Evolutionary conservation across 2,888 invertebrate genomes (phyloP).

Genomic region (Diogma glabrata): DNA sequence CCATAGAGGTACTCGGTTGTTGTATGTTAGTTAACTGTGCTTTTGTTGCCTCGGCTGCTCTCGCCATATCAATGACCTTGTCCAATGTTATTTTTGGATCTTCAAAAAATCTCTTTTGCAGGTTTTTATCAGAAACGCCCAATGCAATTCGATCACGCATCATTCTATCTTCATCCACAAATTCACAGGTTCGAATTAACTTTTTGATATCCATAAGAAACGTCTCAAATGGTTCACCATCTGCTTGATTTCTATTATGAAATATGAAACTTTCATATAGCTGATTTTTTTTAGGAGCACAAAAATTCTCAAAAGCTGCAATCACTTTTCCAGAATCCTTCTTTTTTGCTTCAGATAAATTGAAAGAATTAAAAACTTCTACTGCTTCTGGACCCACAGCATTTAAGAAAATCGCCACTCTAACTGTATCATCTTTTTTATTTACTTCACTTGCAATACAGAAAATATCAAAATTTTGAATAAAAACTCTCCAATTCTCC

Average conservation of each 20-base stretch:
- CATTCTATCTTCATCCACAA: constrained; percentile 9
- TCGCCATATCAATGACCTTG: too few species aligned
- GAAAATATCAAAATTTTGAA: constrained; percentile 21
- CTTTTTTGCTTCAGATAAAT: constrained; percentile 16
- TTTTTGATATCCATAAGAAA: constrained; percentile 15
- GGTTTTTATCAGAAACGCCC: constrained; percentile 1
- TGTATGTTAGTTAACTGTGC: too few species aligned
- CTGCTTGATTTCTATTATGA: constrained; percentile 1
- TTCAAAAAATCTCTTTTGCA: constrained; percentile 8
- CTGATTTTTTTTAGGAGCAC: constrained; percentile 11
- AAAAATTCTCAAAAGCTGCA: constrained; percentile 16
- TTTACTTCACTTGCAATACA: constrained; percentile 20
- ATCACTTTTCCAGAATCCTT: constrained; percentile 16
- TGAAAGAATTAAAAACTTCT: constrained; percentile 23
- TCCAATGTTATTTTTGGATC: neutral
- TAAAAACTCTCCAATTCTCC: constrained; percentile 23
- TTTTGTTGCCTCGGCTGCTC: too few species aligned
- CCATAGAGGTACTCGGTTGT: too few species aligned
- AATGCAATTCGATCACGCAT: constrained; percentile 11
- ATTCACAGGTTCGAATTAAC: constrained; percentile 11
- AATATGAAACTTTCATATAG: constrained; percentile 11
- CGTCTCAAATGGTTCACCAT: constrained; percentile 12
- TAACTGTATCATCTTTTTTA: constrained; percentile 18
- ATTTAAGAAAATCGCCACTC: constrained; percentile 22
- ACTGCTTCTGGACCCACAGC: constrained; percentile 22